A percentile compares a stretch with the other conserved stretches of the same genome.
phyloP scores from a whole-genome alignment of 2,888 invertebrate genomes.

The Xanthorhoe designata region DNA sequence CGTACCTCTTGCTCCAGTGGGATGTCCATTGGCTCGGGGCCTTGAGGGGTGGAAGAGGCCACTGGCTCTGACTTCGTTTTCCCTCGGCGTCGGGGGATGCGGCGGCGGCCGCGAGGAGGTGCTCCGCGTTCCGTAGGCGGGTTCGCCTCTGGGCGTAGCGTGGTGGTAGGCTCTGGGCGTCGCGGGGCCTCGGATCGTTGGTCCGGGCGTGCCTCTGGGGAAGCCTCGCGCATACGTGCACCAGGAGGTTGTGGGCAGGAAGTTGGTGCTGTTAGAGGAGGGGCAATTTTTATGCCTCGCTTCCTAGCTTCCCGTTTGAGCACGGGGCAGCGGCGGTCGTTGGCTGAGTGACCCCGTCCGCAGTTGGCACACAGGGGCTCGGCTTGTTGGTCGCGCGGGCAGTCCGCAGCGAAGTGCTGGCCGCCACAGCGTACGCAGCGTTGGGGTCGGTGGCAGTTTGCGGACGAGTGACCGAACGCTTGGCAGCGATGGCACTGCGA shows the following conservation, averaged over 20 bases:
- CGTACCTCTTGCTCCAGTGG: too few species aligned
- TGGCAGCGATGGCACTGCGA: not conserved
- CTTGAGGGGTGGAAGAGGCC: not conserved
- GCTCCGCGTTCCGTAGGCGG: not conserved
- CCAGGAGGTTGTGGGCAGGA: not conserved
- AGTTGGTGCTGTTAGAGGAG: not conserved
- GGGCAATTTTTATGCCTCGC: not conserved
- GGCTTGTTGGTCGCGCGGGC: conserved; percentile 2
- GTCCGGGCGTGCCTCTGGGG: not conserved
- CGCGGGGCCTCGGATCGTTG: not conserved
- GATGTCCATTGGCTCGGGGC: not conserved
- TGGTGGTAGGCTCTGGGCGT: not conserved
- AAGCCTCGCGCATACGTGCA: not conserved
- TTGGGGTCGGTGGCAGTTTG: conserved; percentile 2
- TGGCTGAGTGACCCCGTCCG: conserved; percentile 24
- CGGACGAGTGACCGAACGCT: conserved; percentile 1
- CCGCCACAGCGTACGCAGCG: conserved; percentile 7
- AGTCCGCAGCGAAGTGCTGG: conserved; percentile 9
- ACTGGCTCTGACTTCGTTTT: not conserved
- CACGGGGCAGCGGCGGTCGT: conserved; percentile 15
- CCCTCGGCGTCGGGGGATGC: too few species aligned
- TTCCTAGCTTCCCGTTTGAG: conserved; percentile 19
- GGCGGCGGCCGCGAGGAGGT: not conserved
- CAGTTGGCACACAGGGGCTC: conserved; percentile 37
- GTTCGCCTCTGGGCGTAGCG: not conserved